A percentile compares a stretch with the other conserved stretches of the same genome.
Evolutionary conservation across 2,797 vertebrate species (phyloP).

Genomic region (Halcyon chelicuti): DNA sequence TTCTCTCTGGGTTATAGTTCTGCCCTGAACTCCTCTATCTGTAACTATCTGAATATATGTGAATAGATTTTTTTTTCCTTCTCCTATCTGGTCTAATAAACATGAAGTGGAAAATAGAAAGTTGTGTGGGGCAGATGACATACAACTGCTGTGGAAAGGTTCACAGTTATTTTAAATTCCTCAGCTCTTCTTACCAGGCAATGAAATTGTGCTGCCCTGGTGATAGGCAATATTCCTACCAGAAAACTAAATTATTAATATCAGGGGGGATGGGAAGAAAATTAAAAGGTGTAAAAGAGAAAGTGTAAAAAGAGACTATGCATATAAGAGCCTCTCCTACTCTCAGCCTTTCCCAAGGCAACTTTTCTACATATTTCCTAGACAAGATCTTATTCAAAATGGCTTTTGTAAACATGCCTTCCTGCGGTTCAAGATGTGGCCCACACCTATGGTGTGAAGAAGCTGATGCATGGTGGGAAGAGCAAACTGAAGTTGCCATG

Average conservation of each 20-base stretch:
- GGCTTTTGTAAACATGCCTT: not conserved
- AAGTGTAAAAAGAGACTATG: not conserved
- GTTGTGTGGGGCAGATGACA: not conserved
- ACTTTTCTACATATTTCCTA: not conserved
- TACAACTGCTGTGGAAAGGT: not conserved
- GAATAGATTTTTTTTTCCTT: not conserved
- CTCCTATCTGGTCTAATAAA: not conserved
- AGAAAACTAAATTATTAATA: not conserved
- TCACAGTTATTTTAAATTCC: not conserved
- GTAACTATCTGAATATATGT: not conserved
- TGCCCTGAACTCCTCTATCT: not conserved
- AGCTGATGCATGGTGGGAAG: not conserved
- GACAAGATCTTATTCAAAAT: not conserved
- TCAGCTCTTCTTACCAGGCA: not conserved
- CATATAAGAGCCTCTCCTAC: not conserved
- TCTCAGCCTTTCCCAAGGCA: not conserved
- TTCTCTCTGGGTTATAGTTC: not conserved
- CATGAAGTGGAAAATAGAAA: not conserved
- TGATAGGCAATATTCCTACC: not conserved
- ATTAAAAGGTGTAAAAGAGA: not conserved
- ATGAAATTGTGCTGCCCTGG: not conserved
- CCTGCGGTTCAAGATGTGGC: not conserved
- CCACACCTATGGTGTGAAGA: not conserved
- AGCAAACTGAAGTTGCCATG: not conserved
- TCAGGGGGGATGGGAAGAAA: not conserved